phyloP scores from a whole-genome alignment of 2,888 invertebrate genomes.

The Dascillus cervinus region DNA sequence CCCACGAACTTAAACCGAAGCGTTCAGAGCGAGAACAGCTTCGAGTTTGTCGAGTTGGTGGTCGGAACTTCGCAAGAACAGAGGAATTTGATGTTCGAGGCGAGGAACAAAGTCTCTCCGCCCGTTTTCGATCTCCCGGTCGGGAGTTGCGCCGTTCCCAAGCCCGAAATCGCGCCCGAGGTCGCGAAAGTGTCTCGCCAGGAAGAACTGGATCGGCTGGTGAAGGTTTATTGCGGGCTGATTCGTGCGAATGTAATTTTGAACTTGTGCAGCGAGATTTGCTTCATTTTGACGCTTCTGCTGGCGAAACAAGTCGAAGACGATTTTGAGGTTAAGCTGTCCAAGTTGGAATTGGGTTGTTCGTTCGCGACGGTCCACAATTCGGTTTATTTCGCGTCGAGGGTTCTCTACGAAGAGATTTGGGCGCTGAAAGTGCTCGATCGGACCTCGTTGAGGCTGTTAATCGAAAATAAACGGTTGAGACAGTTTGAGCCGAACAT shows the following conservation, averaged over 20 bases:
- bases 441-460: constrained; percentile 55
- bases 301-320: constrained; percentile 24
- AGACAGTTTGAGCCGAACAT: constrained; percentile 50
- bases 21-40: too few relatives aligned
- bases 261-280: constrained; percentile 17
- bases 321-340: constrained; percentile 16
- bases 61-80: constrained; percentile 20
- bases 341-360: too few relatives aligned
- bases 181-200: too few relatives aligned
- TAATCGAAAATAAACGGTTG: constrained; percentile 61
- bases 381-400: constrained; percentile 68
- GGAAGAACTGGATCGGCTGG: too few relatives aligned
- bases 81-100: too few relatives aligned
- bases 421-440: constrained; percentile 53
- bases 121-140: too few relatives aligned
- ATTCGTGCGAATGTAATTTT: constrained; percentile 13
- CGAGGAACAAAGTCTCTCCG: too few relatives aligned
- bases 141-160: too few relatives aligned
- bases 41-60: too few relatives aligned
- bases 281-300: too few relatives aligned
- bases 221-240: too few relatives aligned
- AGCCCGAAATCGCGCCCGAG: too few relatives aligned
- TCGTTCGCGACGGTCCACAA: constrained; percentile 47
- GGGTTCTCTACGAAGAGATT: constrained; percentile 53
- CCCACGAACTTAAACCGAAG: constrained; percentile 42